phyloP scores from a whole-genome alignment of 2,797 vertebrate species.

The Danio kyathit region DNA sequence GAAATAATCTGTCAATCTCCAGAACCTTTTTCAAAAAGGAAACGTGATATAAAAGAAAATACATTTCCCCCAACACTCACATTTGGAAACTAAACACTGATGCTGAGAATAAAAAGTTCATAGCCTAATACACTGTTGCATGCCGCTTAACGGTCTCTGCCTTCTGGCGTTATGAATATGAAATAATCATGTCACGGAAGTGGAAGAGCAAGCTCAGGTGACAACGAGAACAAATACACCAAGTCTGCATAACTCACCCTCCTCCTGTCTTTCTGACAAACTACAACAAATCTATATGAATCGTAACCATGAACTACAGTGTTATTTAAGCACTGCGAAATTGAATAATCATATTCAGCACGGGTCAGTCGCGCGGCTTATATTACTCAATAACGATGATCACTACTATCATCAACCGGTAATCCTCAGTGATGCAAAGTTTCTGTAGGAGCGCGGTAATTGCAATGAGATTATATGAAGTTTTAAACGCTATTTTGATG shows the following conservation, averaged over 20 bases:
- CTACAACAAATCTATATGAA: not conserved
- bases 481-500: slow-evolving; percentile 13
- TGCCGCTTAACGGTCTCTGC: not conserved
- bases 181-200: slow-evolving; percentile 39
- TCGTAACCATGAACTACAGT: not conserved
- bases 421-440: slow-evolving; percentile 23
- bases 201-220: slow-evolving; percentile 29
- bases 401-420: not conserved
- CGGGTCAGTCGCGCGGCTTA: not conserved
- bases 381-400: slow-evolving; percentile 6
- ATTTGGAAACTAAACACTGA: not conserved
- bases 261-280: not conserved
- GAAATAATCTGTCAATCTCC: not conserved
- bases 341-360: not conserved
- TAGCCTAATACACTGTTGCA: not conserved
- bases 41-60: not conserved
- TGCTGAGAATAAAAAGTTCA: not conserved
- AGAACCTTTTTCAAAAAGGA: not conserved
- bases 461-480: slow-evolving; percentile 11
- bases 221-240: slow-evolving; percentile 4
- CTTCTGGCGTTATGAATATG: slow-evolving; percentile 31
- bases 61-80: not conserved
- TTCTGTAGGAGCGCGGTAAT: not conserved
- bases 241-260: slow-evolving; percentile 21
- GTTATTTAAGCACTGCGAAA: slow-evolving; percentile 17